phyloP scores from a whole-genome alignment of 2,113 vertebrate genomes.

The Equus przewalskii region DNA sequence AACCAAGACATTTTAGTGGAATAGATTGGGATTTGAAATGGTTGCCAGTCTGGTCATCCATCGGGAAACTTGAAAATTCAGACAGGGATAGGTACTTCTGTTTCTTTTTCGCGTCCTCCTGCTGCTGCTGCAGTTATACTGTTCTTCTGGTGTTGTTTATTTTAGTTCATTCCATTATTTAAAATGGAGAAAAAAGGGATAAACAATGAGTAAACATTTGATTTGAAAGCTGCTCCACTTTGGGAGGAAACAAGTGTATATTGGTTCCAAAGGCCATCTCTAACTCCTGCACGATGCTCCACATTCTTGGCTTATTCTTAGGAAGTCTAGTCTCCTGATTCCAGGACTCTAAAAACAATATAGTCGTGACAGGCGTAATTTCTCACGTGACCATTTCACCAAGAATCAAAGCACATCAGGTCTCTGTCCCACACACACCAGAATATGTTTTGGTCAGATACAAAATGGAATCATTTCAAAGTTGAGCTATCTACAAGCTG shows the following conservation, averaged over 20 bases:
- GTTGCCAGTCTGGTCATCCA: conserved; percentile 82
- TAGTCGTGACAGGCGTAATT: conserved; percentile 59
- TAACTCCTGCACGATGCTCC: conserved; percentile 71
- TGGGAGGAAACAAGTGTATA: conserved; percentile 71
- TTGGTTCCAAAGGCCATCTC: conserved; percentile 72
- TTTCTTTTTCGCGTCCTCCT: conserved; percentile 62
- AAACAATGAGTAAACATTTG: conserved; percentile 47
- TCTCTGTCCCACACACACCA: conserved; percentile 81
- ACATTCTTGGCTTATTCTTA: conserved; percentile 50
- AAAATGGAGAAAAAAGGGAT: conserved; percentile 57
- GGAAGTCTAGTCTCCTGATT: conserved; percentile 69
- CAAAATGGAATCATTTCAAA: conserved; percentile 88
- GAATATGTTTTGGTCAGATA: conserved; percentile 90
- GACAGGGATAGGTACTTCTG: conserved; percentile 69
- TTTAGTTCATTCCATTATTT: conserved; percentile 82
- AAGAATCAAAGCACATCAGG: conserved; percentile 77
- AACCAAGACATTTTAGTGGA: conserved; percentile 72
- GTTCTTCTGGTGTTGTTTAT: conserved; percentile 73
- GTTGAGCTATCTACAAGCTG: conserved; percentile 85
- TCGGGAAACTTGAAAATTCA: conserved; percentile 74
- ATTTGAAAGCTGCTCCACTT: conserved; percentile 83
- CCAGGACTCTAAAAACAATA: conserved; percentile 34
- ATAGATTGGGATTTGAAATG: conserved; percentile 77
- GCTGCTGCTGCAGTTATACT: conserved; percentile 76
- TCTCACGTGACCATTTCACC: conserved; percentile 69